Evolutionary conservation across 2,113 vertebrate species (phyloP), one percentile per base, ranked within the genome.

Genomic region (Laticauda laticaudata): DNA sequence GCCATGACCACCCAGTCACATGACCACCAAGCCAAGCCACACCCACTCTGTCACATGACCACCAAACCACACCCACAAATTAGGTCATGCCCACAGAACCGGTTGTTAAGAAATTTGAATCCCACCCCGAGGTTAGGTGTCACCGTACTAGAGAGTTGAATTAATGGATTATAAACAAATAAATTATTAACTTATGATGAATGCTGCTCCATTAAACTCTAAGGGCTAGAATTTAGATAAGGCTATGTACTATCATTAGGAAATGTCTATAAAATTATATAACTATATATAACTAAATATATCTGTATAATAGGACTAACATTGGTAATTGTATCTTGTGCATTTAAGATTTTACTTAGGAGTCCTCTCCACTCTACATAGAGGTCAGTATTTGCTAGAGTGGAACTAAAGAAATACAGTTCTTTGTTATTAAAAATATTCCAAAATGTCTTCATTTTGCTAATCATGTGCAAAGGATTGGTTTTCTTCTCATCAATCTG

Each of bases 391-490:
- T 23, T 45, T 59, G 29, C 43, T 53, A 75, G 34, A 48, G 21
- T 2, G 20, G 23, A 93, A n/a, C 81, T 53, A 57, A 18, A 54
- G 23, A 29, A 56, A 39, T 81, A 88, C 21, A 61, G 75, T 91
- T 93, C 88, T 91, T 91, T 81, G 86, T 86, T 56, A 43, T 39
- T 89, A 89, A 56, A 69, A 88, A 29, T 57, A 54, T 93, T 87
- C 54, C n/a, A 89, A 89, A 91, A 89, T 51, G 59, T 85, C 90
- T 29, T 81, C 45, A 87, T 91, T 93, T 88, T 88, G 90, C 64
- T 91, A 43, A 7, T 69, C 29, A 12, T 48, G 3, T 57, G 54
- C 55, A 51, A 88, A 43, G 14, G 53, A 56, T 26, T 53, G 45
- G 12, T 45, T 34, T 55, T 55, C 69, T 29, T 88, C 29, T 53